Evolutionary conservation across 2,888 invertebrate species (phyloP).

Genomic region (Sinotaia quadrata): DNA sequence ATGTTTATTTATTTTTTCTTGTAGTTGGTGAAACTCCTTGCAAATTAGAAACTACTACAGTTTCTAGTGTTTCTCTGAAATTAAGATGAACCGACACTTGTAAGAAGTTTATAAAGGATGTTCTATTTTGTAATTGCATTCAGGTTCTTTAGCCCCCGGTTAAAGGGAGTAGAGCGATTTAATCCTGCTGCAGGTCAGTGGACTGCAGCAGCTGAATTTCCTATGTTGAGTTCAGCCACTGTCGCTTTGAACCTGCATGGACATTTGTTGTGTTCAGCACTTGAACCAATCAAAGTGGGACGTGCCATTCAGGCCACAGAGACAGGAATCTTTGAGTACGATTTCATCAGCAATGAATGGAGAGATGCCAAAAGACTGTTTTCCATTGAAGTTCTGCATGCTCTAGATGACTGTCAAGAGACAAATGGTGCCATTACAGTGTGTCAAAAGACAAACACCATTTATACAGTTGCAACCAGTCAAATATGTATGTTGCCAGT

Average conservation of each 20-base stretch:
- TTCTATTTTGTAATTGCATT: too few species aligned
- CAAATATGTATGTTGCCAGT: background rate
- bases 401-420: slow-evolving; percentile 11
- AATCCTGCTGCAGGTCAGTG: background rate
- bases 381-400: background rate
- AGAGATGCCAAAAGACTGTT: background rate
- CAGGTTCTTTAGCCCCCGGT: background rate
- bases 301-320: background rate
- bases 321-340: slow-evolving; percentile 19
- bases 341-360: slow-evolving; percentile 17
- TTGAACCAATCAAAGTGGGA: background rate
- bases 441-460: background rate
- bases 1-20: too few species aligned
- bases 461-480: slow-evolving; percentile 7
- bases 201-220: background rate
- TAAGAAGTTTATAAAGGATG: too few species aligned
- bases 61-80: too few species aligned
- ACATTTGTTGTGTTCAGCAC: slow-evolving; percentile 16
- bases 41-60: too few species aligned
- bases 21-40: too few species aligned
- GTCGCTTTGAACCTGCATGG: slow-evolving; percentile 10
- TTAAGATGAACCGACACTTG: too few species aligned
- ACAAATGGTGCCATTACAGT: slow-evolving; percentile 11
- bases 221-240: slow-evolving; percentile 10
- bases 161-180: background rate